Conservation (phyloP, 2,797 vertebrate species). For the Podarcis siculus region DNA sequence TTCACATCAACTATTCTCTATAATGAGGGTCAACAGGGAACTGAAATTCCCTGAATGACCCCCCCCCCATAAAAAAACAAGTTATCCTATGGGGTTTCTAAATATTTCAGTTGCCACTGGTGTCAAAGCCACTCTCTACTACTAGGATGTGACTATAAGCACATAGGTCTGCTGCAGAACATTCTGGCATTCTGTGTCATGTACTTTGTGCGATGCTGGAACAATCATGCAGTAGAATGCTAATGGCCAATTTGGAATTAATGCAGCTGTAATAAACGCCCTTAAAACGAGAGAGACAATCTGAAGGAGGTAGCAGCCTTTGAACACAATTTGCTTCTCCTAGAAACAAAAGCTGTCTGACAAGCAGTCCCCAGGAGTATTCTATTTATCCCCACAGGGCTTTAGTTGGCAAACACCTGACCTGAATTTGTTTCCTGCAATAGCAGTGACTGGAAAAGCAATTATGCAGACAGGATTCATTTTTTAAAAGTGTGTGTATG, state of each 20-base stretch:
- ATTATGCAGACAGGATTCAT: neutral
- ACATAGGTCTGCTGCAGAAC: neutral
- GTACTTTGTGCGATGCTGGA: neutral
- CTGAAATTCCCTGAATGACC: neutral
- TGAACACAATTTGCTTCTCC: neutral
- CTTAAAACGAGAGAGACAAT: neutral
- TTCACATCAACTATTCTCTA: neutral
- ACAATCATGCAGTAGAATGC: neutral
- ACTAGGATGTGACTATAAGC: neutral
- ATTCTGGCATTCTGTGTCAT: neutral
- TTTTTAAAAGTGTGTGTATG: neutral
- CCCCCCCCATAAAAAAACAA: neutral
- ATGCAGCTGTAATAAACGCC: constrained; percentile 38
- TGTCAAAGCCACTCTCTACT: neutral
- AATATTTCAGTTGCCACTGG: neutral
- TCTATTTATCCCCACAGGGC: constrained; percentile 46
- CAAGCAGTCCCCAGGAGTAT: constrained; percentile 26
- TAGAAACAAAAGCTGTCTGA: constrained; percentile 34
- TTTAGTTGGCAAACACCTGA: constrained; percentile 40
- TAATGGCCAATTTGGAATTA: neutral
- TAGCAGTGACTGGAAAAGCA: constrained; percentile 35
- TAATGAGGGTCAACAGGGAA: neutral
- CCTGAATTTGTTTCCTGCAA: constrained; percentile 43
- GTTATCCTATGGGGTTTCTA: neutral
- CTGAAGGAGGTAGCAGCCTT: constrained; percentile 21